phyloP scores from a whole-genome alignment of 2,113 vertebrate genomes.

The Gopherus evgoodei region DNA sequence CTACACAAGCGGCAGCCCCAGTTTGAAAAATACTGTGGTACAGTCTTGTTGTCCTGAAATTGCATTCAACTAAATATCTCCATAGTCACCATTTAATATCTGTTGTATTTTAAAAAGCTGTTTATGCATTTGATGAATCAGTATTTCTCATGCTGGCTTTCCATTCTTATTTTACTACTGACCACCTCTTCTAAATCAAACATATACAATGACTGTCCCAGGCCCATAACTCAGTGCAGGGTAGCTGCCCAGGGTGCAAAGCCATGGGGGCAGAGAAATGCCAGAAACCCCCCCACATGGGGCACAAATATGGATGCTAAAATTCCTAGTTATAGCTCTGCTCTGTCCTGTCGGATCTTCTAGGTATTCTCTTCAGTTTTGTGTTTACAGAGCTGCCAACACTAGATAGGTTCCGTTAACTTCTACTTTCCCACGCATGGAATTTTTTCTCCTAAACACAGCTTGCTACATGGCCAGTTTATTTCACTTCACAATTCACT shows the following conservation, averaged over 20 bases:
- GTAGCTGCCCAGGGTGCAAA: too few relatives aligned
- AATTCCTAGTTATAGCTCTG: background rate
- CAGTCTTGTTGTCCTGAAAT: background rate
- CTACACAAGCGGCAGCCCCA: too few relatives aligned
- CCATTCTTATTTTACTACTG: background rate
- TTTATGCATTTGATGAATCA: background rate
- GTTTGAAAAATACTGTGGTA: too few relatives aligned
- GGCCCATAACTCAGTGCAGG: too few relatives aligned
- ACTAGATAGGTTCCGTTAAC: background rate
- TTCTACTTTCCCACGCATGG: background rate
- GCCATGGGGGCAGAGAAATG: too few relatives aligned
- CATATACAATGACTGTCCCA: background rate
- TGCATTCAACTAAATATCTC: background rate
- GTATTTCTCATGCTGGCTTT: background rate
- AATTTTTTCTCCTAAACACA: background rate
- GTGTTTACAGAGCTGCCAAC: background rate
- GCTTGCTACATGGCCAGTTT: background rate
- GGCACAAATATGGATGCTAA: too few relatives aligned
- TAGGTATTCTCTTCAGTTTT: background rate
- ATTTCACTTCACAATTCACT: background rate
- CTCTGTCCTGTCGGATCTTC: background rate
- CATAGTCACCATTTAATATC: background rate
- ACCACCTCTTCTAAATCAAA: background rate
- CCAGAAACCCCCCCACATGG: too few relatives aligned
- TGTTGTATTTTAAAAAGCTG: background rate